Evolutionary conservation across 2,888 invertebrate species (phyloP).

Genomic region (Polymixis lichenea): DNA sequence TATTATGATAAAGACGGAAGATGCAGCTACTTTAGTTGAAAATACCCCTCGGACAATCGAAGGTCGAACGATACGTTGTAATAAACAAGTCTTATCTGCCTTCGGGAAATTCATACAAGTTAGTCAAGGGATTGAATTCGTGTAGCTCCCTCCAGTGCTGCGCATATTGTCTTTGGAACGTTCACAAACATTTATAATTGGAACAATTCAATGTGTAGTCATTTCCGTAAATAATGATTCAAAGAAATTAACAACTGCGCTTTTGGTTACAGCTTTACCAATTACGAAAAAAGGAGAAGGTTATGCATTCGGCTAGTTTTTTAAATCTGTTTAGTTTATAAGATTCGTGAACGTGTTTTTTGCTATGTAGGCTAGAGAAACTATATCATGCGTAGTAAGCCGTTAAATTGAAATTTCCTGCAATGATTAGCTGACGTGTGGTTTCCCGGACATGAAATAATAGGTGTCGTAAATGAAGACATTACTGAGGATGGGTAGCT

Average conservation of each 20-base stretch:
- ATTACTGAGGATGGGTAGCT: slow-evolving; percentile 1
- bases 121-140: slow-evolving; percentile 21
- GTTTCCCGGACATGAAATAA: slow-evolving; percentile 20
- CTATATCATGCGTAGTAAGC: slow-evolving; percentile 3
- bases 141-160: slow-evolving; percentile 5
- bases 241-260: slow-evolving; percentile 27
- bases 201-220: slow-evolving; percentile 16
- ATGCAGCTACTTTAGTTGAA: slow-evolving; percentile 2
- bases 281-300: neutral
- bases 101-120: slow-evolving; percentile 24
- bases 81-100: slow-evolving; percentile 51
- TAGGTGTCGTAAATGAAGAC: slow-evolving; percentile 8
- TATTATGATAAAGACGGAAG: slow-evolving; percentile 6
- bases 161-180: slow-evolving; percentile 1
- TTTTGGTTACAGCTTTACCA: slow-evolving; percentile 6
- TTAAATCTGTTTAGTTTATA: neutral
- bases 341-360: neutral
- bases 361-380: slow-evolving; percentile 11
- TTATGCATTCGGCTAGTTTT: neutral
- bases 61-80: slow-evolving; percentile 33
- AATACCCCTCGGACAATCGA: slow-evolving; percentile 14
- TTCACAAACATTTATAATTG: slow-evolving; percentile 24
- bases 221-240: slow-evolving; percentile 19
- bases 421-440: slow-evolving; percentile 15
- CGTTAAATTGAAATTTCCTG: slow-evolving; percentile 44